Percentiles rank a stretch among this genome's conserved stretches.
phyloP scores from a whole-genome alignment of 2,113 vertebrate genomes.

The Stomatorhinus ivindoensis region DNA sequence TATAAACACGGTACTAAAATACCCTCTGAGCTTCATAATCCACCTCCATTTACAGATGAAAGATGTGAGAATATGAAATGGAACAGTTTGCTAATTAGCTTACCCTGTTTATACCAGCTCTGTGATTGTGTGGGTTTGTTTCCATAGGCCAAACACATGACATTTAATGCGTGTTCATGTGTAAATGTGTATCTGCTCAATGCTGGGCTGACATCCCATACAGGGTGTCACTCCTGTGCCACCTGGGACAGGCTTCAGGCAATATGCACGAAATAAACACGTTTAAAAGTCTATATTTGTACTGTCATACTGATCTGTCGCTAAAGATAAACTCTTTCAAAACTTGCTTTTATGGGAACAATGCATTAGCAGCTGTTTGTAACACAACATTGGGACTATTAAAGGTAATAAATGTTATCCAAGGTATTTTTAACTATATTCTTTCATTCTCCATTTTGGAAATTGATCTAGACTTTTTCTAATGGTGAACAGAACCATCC shows the following conservation, averaged over 20 bases:
- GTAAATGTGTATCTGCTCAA: neutral
- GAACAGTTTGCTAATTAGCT: neutral
- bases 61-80: neutral
- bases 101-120: neutral
- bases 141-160: neutral
- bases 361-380: neutral
- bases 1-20: neutral
- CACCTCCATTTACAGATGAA: neutral
- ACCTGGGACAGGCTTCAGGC: neutral
- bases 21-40: neutral
- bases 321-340: neutral
- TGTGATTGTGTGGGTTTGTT: neutral
- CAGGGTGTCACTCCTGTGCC: neutral
- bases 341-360: neutral
- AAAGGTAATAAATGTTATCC: neutral
- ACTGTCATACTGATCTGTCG: neutral
- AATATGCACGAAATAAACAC: neutral
- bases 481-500: neutral
- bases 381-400: neutral
- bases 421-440: neutral
- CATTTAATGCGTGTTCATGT: neutral
- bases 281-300: neutral
- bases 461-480: neutral
- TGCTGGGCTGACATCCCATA: neutral
- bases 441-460: neutral